Percentiles rank a stretch among this genome's conserved stretches.
phyloP scores from a whole-genome alignment of 2,888 invertebrate species.

The Cephalotes varians region DNA sequence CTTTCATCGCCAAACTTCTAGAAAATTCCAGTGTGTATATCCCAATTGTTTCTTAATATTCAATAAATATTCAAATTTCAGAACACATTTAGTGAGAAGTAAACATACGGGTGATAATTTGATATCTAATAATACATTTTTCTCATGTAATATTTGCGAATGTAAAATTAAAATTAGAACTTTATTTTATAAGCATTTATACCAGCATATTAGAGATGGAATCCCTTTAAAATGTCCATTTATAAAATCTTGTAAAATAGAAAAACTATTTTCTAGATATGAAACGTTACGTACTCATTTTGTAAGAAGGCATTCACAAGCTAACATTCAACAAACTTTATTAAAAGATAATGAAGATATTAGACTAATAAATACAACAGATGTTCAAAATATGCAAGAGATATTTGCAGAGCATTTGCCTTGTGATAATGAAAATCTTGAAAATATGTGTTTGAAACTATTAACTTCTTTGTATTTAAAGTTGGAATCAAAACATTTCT shows the following conservation, averaged over 20 bases:
- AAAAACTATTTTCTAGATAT: constrained; percentile 1
- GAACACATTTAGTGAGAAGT: neutral
- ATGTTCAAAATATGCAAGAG: neutral
- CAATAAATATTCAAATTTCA: neutral
- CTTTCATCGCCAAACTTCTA: neutral
- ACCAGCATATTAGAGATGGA: neutral
- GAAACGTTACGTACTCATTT: neutral
- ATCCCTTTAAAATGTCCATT: neutral
- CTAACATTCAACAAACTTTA: neutral
- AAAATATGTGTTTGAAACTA: neutral
- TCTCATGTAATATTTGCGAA: neutral
- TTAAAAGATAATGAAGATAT: neutral
- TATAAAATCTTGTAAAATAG: neutral
- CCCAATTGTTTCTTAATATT: neutral
- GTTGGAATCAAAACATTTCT: neutral
- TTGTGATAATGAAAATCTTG: neutral
- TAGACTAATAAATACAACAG: neutral
- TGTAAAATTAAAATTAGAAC: neutral
- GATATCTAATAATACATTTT: neutral
- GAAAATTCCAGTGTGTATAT: neutral
- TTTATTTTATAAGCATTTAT: constrained; percentile 10
- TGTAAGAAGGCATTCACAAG: neutral
- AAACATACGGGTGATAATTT: neutral
- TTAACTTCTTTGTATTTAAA: neutral
- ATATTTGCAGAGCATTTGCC: neutral